A percentile compares a stretch with the other conserved stretches of the same genome.
Conservation (phyloP, 2,113 vertebrate species). For the Oncorhynchus masou region DNA sequence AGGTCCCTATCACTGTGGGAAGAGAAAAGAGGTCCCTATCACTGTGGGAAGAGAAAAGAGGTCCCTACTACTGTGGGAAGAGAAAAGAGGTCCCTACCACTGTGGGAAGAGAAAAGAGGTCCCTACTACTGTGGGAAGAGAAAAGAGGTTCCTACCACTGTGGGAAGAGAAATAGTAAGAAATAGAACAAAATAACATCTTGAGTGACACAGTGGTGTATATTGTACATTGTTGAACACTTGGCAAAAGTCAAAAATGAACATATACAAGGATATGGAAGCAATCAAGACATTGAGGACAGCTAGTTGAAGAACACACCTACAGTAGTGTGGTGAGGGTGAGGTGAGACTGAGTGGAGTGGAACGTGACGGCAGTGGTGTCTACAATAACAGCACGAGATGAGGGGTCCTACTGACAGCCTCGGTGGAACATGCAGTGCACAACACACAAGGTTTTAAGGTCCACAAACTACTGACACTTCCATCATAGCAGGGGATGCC, state of each 20-base stretch:
- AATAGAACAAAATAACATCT: conserved; percentile 23
- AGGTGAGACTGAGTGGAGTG: conserved; percentile 13
- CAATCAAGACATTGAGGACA: conserved; percentile 25
- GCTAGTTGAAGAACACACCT: background rate
- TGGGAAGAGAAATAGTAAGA: background rate
- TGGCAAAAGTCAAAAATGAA: conserved; percentile 37
- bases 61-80: background rate
- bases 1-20: no score
- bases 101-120: background rate
- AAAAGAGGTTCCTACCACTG: no score
- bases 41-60: no score
- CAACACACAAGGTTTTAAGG: conserved; percentile 48
- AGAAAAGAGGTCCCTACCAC: no score
- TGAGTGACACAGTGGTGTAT: conserved; percentile 41
- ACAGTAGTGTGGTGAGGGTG: conserved; percentile 45
- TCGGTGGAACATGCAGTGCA: conserved; percentile 62
- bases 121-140: no score
- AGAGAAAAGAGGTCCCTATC: no score
- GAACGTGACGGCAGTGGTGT: background rate
- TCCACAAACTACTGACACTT: conserved; percentile 48
- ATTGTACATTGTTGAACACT: conserved; percentile 54
- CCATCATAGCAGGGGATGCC: conserved; percentile 23
- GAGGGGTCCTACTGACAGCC: conserved; percentile 38
- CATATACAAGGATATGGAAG: conserved; percentile 37
- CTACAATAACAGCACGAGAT: background rate